Evolutionary conservation across 1,140 invertebrate genomes (phyloP), one percentile per base, ranked within the genome.

Genomic region (Panagrolaimus sp.): DNA sequence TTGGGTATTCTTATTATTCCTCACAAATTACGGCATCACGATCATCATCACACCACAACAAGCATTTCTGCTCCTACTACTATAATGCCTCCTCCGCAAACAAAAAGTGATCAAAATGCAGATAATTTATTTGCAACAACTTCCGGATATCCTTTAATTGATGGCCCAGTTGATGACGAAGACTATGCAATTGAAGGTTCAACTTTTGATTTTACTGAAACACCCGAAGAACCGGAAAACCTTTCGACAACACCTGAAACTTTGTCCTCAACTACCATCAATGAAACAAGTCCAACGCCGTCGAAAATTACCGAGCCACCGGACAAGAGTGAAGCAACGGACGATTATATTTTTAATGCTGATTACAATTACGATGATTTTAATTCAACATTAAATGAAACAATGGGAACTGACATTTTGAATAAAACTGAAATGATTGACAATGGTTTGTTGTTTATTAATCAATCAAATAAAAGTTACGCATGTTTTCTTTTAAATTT

Each of bases 351-450:
- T 7, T 38, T 38, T 38, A 38, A 57, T 57, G 20, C n/a, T 20
- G 51, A 27, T 57, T 57, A 57, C 51, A 27, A 57, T 57, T 57
- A 57, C 51, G 20, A 57, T 27, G 51, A 57, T 27, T 20, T 8
- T 11, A 57, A 57, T 57, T 57, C 20, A 25, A 57, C 51, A 20
- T 57, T 57, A 11, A 57, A 57, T 57, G 51, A 57, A 57, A 57
- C 51, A 20, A 57, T 25, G 20, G 51, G 11, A 20, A n/a, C 27
- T 57, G 51, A 27, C 20, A n/a, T 57, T 5, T 57, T 57, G 11
- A 20, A 25, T 7, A 57, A 20, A 57, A 57, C 20, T 57, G 51
- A 57, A 20, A 57, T 27, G 13, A 11, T 27, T 5, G 51, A 57
- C 20, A 27, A 57, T 25, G 51, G 51, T 57, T 25, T n/a, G 27